Conservation (phyloP, 2,888 invertebrate species). For the Operophtera brumata region DNA sequence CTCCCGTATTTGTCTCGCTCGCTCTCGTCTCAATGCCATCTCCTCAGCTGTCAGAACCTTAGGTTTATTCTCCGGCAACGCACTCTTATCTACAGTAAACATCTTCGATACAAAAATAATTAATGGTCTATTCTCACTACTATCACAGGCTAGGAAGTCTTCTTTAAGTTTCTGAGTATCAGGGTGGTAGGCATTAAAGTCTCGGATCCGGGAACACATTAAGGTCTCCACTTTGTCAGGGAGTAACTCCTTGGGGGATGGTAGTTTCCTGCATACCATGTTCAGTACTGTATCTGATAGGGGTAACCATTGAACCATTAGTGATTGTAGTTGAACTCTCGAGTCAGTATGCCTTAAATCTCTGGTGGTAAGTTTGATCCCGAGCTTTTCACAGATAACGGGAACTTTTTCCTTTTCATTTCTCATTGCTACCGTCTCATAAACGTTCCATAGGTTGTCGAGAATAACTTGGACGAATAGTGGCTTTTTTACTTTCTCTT, state of each 20-base stretch:
- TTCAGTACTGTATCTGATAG: slow-evolving; percentile 90
- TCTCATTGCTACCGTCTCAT: slow-evolving; percentile 88
- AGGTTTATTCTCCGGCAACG: slow-evolving; percentile 89
- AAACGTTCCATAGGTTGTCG: slow-evolving; percentile 94
- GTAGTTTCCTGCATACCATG: slow-evolving; percentile 90
- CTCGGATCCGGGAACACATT: slow-evolving; percentile 86
- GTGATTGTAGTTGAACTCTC: slow-evolving; percentile 87
- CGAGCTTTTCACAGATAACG: slow-evolving; percentile 86
- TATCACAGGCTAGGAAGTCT: slow-evolving; percentile 85
- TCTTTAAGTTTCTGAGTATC: slow-evolving; percentile 86
- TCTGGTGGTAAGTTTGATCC: slow-evolving; percentile 86
- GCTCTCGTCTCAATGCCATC: slow-evolving; percentile 84
- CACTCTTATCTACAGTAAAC: slow-evolving; percentile 89
- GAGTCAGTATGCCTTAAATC: slow-evolving; percentile 90
- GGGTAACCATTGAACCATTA: slow-evolving; percentile 95
- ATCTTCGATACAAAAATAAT: slow-evolving; percentile 94
- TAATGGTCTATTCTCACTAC: slow-evolving; percentile 82
- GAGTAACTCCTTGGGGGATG: slow-evolving; percentile 88
- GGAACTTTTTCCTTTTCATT: slow-evolving; percentile 88
- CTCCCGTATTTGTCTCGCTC: slow-evolving; percentile 83
- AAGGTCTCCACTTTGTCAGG: slow-evolving; percentile 90
- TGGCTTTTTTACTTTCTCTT: slow-evolving; percentile 94
- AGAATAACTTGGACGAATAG: slow-evolving; percentile 95
- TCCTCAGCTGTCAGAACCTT: slow-evolving; percentile 89
- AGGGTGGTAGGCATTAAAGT: slow-evolving; percentile 84